Conservation (phyloP, 2,113 vertebrate species). For the Brachyhypopomus gauderio region DNA sequence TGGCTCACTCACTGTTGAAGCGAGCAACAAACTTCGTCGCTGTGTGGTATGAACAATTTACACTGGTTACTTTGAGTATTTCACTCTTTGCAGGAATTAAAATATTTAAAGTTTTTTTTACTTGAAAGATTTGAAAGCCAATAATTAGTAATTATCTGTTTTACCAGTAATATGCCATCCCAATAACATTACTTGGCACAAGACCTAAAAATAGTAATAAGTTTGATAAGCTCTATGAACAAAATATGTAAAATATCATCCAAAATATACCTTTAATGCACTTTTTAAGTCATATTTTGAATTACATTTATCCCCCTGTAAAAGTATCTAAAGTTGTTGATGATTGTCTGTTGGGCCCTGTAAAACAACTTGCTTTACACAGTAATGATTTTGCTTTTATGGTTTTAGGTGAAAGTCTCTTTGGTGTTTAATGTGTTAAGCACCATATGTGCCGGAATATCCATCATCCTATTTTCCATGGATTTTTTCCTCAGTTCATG, state of each 20-base stretch:
- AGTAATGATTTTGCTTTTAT: not conserved
- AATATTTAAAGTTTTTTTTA: too few relatives aligned
- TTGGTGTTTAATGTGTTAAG: constrained; percentile 6
- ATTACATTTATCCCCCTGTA: too few relatives aligned
- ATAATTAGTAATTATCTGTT: too few relatives aligned
- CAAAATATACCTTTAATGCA: too few relatives aligned
- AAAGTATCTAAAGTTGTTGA: too few relatives aligned
- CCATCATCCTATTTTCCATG: not conserved
- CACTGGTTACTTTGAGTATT: not conserved
- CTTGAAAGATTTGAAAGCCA: too few relatives aligned
- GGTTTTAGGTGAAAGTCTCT: not conserved
- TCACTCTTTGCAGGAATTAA: not conserved
- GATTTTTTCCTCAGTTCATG: not conserved
- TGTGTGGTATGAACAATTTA: constrained; percentile 35
- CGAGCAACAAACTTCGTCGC: not conserved
- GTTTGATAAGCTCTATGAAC: too few relatives aligned
- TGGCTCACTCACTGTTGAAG: constrained; percentile 39
- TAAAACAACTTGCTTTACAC: not conserved
- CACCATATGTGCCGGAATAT: not conserved
- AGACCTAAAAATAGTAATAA: not conserved
- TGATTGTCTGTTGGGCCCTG: too few relatives aligned
- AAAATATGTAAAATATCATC: too few relatives aligned
- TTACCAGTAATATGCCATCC: too few relatives aligned
- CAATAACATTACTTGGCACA: too few relatives aligned
- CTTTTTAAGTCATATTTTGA: too few relatives aligned